These are phyloP conservation scores for Dryobates pubescens DNA, from an alignment of 2,797 vertebrate species.

Conservation along the genomic window DNA sequence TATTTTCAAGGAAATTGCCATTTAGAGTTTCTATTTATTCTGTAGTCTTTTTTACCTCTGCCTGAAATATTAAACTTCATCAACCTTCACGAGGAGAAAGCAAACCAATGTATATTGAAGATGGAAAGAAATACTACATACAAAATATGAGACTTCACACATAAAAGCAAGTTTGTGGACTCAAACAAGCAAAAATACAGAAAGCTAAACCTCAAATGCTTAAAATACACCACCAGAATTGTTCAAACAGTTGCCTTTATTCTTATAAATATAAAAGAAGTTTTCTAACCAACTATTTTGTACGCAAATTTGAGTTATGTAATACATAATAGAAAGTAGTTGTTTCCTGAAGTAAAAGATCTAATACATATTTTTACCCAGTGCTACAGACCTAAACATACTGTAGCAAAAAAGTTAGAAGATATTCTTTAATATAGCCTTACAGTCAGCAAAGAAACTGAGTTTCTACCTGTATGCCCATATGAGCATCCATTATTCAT, in stretches of 20 bases:
- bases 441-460: neutral
- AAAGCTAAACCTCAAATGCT: neutral
- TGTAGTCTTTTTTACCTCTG: neutral
- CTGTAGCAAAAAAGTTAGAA: neutral
- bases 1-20: neutral
- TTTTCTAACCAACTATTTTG: neutral
- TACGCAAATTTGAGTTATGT: neutral
- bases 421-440: neutral
- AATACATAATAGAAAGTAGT: neutral
- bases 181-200: neutral
- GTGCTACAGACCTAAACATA: neutral
- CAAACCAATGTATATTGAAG: neutral
- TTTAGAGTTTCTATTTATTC: neutral
- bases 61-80: neutral
- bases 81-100: neutral
- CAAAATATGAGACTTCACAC: neutral
- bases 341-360: neutral
- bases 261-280: neutral
- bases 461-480: neutral
- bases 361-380: neutral
- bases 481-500: neutral
- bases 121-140: neutral
- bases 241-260: neutral
- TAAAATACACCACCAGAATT: neutral
- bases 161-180: neutral